Evolutionary conservation across 1,140 invertebrate species (phyloP).

Genomic region (Leptoteleia sp.): DNA sequence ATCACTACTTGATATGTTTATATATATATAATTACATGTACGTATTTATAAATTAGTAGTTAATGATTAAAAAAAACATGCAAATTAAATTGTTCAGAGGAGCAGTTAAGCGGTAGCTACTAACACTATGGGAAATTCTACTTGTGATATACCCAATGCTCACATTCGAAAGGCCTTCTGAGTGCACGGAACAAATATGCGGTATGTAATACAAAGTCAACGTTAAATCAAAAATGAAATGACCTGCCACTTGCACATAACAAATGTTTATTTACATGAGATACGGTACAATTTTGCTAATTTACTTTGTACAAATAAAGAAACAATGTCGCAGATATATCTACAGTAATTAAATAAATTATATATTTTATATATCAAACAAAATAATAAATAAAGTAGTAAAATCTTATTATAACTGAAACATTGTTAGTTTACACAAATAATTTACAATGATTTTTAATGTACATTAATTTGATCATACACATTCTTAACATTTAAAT

Average conservation of each 20-base stretch:
- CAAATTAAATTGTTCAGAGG: conserved; percentile 18
- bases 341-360: too few species aligned
- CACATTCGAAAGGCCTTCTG: conserved; percentile 79
- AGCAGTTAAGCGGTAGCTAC: conserved; percentile 63
- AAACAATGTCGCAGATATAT: conserved; percentile 19
- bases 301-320: conserved; percentile 25
- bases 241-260: conserved; percentile 72
- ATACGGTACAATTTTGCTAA: conserved; percentile 24
- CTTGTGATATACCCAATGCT: conserved; percentile 77
- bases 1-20: too few species aligned
- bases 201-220: conserved; percentile 73
- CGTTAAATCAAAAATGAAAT: conserved; percentile 60
- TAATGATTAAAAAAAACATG: too few species aligned
- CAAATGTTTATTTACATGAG: conserved; percentile 56
- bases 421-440: too few species aligned
- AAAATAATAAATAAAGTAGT: too few species aligned
- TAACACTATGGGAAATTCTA: conserved; percentile 69
- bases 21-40: too few species aligned
- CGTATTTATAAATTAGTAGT: too few species aligned
- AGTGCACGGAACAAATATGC: conserved; percentile 76
- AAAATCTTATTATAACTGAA: too few species aligned
- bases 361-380: too few species aligned
- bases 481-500: too few species aligned
- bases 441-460: too few species aligned
- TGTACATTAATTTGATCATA: too few species aligned